A percentile compares a stretch with the other conserved stretches of the same genome.
These are phyloP conservation scores for Chloroclystis v-ata DNA, from an alignment of 2,888 invertebrate species.

Conservation along the genomic window DNA sequence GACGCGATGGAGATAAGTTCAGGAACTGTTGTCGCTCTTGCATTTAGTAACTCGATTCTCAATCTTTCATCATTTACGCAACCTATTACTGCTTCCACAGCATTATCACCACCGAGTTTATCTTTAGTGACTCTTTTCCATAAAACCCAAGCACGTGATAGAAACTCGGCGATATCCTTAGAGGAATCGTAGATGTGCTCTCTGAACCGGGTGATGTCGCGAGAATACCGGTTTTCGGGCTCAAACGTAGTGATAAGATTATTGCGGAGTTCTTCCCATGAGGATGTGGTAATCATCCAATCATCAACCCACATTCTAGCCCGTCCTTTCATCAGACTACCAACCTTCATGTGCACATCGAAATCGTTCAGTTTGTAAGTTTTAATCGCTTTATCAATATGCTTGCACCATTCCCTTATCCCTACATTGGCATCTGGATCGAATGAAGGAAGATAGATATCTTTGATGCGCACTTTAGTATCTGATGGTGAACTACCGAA, in stretches of 20 bases:
- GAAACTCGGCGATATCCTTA: conserved; percentile 32
- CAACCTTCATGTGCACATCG: conserved; percentile 33
- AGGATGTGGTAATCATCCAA: conserved; percentile 31
- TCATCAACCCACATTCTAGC: conserved; percentile 34
- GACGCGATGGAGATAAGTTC: conserved; percentile 35
- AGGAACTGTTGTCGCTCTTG: conserved; percentile 27
- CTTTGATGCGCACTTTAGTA: neutral
- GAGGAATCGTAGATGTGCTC: conserved; percentile 31
- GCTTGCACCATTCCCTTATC: neutral
- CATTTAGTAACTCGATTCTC: conserved; percentile 32
- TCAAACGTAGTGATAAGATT: conserved; percentile 28
- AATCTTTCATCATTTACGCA: conserved; percentile 31
- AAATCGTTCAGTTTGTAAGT: conserved; percentile 17
- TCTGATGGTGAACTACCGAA: neutral
- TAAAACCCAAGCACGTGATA: conserved; percentile 34
- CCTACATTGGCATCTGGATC: neutral
- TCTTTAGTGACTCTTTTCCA: conserved; percentile 34
- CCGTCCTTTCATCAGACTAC: conserved; percentile 33
- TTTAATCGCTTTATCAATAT: neutral
- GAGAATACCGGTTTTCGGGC: conserved; percentile 36
- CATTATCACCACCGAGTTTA: conserved; percentile 26
- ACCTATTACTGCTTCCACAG: conserved; percentile 36
- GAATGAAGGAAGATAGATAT: neutral
- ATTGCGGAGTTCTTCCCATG: conserved; percentile 29
- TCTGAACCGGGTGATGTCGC: conserved; percentile 31